These are phyloP conservation scores for Ancistrus triradiatus DNA, from an alignment of 2,113 vertebrate species.

Conservation along the genomic window DNA sequence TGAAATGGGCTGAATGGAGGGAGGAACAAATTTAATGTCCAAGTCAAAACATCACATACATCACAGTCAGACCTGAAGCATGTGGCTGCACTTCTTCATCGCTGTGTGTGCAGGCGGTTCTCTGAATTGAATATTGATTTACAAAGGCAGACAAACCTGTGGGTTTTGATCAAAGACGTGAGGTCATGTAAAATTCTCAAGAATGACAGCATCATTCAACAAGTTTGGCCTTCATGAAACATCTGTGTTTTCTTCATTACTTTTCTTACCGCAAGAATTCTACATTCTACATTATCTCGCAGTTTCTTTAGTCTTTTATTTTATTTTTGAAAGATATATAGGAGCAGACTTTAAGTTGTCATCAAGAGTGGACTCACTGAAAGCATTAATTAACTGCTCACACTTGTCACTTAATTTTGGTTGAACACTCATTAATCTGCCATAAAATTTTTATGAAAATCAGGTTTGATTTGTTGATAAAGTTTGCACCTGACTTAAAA, in stretches of 20 bases:
- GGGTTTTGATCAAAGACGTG: slow-evolving; percentile 15
- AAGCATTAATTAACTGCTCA: slow-evolving; percentile 31
- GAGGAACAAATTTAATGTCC: slow-evolving; percentile 49
- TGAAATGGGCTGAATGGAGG: background rate
- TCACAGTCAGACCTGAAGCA: slow-evolving; percentile 47
- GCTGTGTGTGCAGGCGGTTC: slow-evolving; percentile 37
- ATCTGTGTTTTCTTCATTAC: no score
- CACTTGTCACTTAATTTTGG: slow-evolving; percentile 37
- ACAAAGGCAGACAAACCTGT: slow-evolving; percentile 37
- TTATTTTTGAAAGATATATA: background rate
- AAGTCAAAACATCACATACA: slow-evolving; percentile 57
- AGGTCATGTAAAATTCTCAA: slow-evolving; percentile 5
- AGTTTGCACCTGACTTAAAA: slow-evolving; percentile 17
- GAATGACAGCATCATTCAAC: slow-evolving; percentile 2
- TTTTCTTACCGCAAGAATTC: background rate
- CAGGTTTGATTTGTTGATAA: slow-evolving; percentile 44
- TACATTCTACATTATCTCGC: background rate
- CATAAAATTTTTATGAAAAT: slow-evolving; percentile 44
- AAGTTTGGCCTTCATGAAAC: no score
- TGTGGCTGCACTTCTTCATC: slow-evolving; percentile 50
- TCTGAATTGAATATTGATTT: slow-evolving; percentile 59
- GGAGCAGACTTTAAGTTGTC: slow-evolving; percentile 12
- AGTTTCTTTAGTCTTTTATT: slow-evolving; percentile 1
- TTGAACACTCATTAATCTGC: slow-evolving; percentile 32
- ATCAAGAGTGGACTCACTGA: slow-evolving; percentile 26